phyloP scores from a whole-genome alignment of 1,140 invertebrate species.

The Branchinecta lynchi region DNA sequence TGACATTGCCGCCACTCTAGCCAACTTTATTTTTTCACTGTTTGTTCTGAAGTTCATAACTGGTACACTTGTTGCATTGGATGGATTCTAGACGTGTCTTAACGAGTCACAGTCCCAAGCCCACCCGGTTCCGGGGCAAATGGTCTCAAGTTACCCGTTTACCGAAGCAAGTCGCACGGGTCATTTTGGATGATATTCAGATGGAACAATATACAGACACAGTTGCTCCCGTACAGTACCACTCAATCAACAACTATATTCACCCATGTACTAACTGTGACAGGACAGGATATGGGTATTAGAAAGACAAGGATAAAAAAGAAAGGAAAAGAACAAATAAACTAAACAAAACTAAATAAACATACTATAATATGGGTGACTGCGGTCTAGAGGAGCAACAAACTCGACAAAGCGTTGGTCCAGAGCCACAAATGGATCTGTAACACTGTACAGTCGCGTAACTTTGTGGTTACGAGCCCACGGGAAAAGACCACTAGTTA shows the following conservation, averaged over 20 bases:
- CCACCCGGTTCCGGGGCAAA: no score
- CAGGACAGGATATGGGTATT: no score
- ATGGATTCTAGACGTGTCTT: not conserved
- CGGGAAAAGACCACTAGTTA: no score
- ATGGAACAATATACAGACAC: no score
- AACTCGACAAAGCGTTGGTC: not conserved
- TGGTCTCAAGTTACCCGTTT: no score
- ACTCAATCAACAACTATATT: no score
- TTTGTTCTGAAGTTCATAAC: no score
- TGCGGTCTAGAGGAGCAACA: not conserved
- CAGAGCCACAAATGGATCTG: slow-evolving; percentile 4
- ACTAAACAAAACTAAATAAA: slow-evolving; percentile 3
- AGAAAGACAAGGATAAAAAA: not conserved
- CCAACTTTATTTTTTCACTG: not conserved
- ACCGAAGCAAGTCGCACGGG: no score
- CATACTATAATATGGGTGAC: slow-evolving; percentile 9
- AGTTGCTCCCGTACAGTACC: no score
- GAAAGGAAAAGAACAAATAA: not conserved
- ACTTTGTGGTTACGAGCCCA: slow-evolving; percentile 8
- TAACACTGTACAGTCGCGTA: slow-evolving; percentile 1
- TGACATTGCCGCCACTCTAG: not conserved
- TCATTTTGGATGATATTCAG: no score
- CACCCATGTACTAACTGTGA: no score
- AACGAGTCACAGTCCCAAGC: not conserved
- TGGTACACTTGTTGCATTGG: not conserved